phyloP scores from a whole-genome alignment of 1,140 invertebrate genomes.

The Nasonia giraulti region DNA sequence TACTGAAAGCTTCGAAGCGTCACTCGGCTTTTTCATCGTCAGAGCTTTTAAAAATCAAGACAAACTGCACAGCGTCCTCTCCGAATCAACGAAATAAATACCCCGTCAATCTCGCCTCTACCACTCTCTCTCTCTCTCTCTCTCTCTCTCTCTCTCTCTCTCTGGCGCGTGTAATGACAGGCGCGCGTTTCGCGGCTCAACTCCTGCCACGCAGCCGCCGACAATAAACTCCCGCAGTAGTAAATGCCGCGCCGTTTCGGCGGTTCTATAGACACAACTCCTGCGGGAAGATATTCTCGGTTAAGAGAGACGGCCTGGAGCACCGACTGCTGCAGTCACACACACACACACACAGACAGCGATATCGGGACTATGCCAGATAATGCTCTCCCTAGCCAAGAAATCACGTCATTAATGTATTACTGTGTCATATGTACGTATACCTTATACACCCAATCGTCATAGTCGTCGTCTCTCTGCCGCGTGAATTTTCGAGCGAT shows the following conservation, averaged over 20 bases:
- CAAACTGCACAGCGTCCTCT: too few species aligned
- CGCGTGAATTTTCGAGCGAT: too few species aligned
- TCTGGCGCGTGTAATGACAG: slow-evolving; percentile 21
- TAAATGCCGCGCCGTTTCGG: not conserved
- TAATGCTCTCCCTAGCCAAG: not conserved
- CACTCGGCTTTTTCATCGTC: too few species aligned
- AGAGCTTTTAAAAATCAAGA: too few species aligned
- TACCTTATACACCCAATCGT: not conserved
- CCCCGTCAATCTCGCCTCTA: too few species aligned
- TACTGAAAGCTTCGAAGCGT: too few species aligned
- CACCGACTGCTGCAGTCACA: not conserved
- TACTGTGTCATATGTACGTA: not conserved
- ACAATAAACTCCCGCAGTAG: not conserved
- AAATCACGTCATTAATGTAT: slow-evolving; percentile 11
- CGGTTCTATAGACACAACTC: not conserved
- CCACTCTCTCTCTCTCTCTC: too few species aligned
- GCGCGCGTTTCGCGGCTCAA: slow-evolving; percentile 16
- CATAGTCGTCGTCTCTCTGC: too few species aligned
- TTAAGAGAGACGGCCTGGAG: not conserved
- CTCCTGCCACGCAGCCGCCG: not conserved
- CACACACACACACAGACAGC: not conserved
- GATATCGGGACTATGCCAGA: not conserved
- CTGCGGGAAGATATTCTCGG: not conserved
- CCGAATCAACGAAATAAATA: too few species aligned
- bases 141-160: not conserved